Percentiles rank a stretch among this genome's conserved stretches.
Evolutionary conservation across 1,140 invertebrate species (phyloP).

Genomic region (Dermatophagoides farinae): DNA sequence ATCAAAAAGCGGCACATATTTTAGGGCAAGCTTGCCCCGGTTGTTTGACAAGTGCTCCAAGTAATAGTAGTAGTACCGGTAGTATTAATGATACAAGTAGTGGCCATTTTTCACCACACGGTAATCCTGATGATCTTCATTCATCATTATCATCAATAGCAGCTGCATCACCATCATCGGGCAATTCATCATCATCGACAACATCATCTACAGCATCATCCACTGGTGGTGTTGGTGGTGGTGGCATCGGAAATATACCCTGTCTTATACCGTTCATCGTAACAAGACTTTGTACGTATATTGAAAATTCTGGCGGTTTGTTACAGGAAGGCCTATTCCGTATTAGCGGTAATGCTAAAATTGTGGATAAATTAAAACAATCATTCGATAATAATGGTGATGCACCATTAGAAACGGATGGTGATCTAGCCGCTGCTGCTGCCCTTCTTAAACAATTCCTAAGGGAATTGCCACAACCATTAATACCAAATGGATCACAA

Average conservation of each 20-base stretch:
- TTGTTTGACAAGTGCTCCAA: conserved; percentile 9
- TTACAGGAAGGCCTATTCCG: conserved; percentile 28
- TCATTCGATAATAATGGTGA: conserved; percentile 27
- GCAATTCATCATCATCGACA: not conserved
- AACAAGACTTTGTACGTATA: conserved; percentile 18
- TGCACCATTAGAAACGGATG: conserved; percentile 24
- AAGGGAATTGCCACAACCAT: conserved; percentile 27
- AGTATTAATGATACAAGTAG: conserved; percentile 5
- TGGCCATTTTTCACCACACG: not conserved
- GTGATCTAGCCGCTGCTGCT: conserved; percentile 26
- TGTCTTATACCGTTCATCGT: conserved; percentile 18
- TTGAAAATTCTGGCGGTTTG: conserved; percentile 20
- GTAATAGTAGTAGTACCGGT: conserved; percentile 2
- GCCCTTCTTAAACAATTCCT: conserved; percentile 28
- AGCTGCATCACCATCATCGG: not conserved
- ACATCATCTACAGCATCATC: not conserved
- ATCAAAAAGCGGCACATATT: conserved; percentile 4
- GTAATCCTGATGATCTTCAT: not conserved
- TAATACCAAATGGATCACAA: conserved; percentile 25
- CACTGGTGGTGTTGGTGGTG: not conserved
- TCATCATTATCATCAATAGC: not conserved
- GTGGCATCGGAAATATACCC: not conserved
- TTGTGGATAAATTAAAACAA: conserved; percentile 26
- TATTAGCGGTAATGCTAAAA: conserved; percentile 25
- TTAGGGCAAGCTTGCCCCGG: conserved; percentile 2